A percentile compares a stretch with the other conserved stretches of the same genome.
phyloP scores from a whole-genome alignment of 2,797 vertebrate genomes.

The Notoglanidium macrostoma region DNA sequence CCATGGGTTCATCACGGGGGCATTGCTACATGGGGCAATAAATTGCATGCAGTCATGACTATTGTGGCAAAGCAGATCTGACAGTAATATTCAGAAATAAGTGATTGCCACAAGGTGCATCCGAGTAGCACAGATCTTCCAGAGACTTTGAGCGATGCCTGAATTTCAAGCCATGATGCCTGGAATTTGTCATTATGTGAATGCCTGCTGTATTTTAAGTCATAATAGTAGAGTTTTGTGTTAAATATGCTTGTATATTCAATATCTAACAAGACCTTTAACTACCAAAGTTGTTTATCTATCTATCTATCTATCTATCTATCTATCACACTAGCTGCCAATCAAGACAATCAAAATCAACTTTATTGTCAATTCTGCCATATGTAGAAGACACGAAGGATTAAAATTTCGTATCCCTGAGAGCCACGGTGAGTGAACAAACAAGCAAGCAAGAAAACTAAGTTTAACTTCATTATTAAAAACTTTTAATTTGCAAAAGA shows the following conservation, averaged over 20 bases:
- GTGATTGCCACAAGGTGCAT: not conserved
- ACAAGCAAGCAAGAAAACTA: no score
- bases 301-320: not conserved
- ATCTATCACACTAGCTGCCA: not conserved
- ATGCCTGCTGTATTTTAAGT: not conserved
- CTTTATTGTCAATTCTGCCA: no score
- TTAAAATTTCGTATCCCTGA: no score
- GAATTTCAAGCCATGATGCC: not conserved
- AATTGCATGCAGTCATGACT: not conserved
- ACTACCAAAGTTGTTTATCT: not conserved
- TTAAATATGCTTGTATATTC: not conserved
- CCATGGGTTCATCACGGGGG: not conserved
- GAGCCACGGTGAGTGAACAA: no score
- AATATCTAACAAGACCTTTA: not conserved
- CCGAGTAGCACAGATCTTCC: not conserved
- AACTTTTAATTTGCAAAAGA: no score
- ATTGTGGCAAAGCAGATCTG: not conserved
- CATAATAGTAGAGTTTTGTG: not conserved
- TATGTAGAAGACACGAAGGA: no score
- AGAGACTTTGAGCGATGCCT: not conserved
- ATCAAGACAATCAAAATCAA: not conserved
- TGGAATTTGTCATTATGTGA: not conserved
- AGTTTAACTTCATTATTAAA: no score
- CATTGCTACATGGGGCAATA: conserved; percentile 1
- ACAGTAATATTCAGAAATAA: not conserved